Percentiles rank a stretch among this genome's conserved stretches.
phyloP scores from a whole-genome alignment of 2,888 invertebrate species.

The Cephus rjabovi region DNA sequence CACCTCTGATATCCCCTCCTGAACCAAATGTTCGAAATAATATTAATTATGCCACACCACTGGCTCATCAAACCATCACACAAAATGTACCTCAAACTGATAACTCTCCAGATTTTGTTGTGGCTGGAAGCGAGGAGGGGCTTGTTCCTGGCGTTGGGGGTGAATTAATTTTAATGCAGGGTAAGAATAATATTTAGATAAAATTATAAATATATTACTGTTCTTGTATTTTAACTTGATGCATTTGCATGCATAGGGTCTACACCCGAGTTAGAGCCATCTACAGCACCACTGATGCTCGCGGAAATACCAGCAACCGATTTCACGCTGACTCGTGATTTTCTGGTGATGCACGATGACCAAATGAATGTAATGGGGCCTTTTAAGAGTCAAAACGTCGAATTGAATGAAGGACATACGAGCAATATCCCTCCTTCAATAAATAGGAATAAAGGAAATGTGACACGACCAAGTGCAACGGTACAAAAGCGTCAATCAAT shows the following conservation, averaged over 20 bases:
- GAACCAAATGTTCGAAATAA: slow-evolving; percentile 48
- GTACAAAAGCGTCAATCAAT: background rate
- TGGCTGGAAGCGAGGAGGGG: slow-evolving; percentile 49
- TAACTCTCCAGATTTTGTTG: slow-evolving; percentile 53
- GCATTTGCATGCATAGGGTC: slow-evolving; percentile 38
- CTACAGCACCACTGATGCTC: slow-evolving; percentile 56
- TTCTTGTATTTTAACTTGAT: slow-evolving; percentile 5
- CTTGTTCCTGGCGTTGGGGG: slow-evolving; percentile 53
- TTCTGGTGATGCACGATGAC: slow-evolving; percentile 63
- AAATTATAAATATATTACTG: background rate
- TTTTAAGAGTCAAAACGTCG: slow-evolving; percentile 53
- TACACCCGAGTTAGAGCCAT: slow-evolving; percentile 53
- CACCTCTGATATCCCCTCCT: slow-evolving; percentile 55
- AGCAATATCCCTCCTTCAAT: slow-evolving; percentile 23
- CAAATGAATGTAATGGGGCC: slow-evolving; percentile 59
- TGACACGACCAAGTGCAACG: background rate
- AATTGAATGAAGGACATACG: slow-evolving; percentile 34
- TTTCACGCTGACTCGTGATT: slow-evolving; percentile 58
- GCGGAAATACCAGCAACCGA: slow-evolving; percentile 57
- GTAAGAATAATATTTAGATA: slow-evolving; percentile 34
- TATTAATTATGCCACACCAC: slow-evolving; percentile 52
- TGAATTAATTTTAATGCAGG: slow-evolving; percentile 62
- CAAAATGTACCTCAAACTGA: slow-evolving; percentile 46
- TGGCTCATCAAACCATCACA: slow-evolving; percentile 44
- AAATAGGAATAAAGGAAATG: slow-evolving; percentile 20